phyloP scores from a whole-genome alignment of 2,797 vertebrate species.

The Halcyon badia region DNA sequence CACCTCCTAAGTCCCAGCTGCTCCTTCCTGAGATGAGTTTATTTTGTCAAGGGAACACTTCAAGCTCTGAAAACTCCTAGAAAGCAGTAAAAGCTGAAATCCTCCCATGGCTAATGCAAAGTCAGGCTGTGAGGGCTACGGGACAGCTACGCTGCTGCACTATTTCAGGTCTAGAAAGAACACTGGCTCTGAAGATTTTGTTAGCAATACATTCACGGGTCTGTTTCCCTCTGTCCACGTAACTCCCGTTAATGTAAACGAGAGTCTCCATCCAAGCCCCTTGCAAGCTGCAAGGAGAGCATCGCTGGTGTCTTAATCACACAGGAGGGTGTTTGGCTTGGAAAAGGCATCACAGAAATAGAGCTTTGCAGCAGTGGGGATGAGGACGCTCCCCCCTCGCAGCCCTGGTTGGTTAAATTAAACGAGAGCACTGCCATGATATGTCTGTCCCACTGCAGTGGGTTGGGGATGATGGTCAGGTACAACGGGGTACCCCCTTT shows the following conservation, averaged over 20 bases:
- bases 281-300: neutral
- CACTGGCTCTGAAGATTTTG: neutral
- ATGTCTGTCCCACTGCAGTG: accelerated
- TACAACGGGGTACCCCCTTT: neutral
- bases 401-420: neutral
- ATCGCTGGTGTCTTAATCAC: neutral
- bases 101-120: accelerated
- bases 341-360: neutral
- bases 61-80: neutral
- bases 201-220: too few species aligned
- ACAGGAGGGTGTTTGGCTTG: neutral
- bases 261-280: neutral
- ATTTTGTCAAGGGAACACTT: neutral
- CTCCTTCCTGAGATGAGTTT: neutral
- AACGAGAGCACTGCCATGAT: accelerated
- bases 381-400: neutral
- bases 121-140: neutral
- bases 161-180: neutral
- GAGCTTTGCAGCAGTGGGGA: neutral
- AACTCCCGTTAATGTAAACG: neutral
- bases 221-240: accelerated
- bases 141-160: neutral
- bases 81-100: neutral
- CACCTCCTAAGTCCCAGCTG: neutral
- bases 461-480: accelerated